phyloP scores from a whole-genome alignment of 2,888 invertebrate species.

The Bruchidius siliquastri region DNA sequence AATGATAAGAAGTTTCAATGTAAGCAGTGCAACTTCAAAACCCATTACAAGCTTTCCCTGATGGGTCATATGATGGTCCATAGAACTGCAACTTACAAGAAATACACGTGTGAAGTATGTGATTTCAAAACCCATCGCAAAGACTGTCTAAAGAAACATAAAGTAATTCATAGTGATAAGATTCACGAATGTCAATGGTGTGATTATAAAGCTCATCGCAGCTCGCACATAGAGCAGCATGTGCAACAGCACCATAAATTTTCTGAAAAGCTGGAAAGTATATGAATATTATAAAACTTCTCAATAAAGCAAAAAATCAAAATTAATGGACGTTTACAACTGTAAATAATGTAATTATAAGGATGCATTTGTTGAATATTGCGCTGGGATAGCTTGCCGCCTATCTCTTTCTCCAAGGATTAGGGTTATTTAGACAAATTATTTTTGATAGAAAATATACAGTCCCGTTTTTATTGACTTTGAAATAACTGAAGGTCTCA shows the following conservation, averaged over 20 bases:
- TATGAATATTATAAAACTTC: background rate
- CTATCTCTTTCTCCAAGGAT: too few relatives aligned
- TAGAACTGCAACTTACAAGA: background rate
- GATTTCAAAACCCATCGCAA: background rate
- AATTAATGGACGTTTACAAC: too few relatives aligned
- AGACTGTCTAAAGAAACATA: background rate
- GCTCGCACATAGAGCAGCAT: too few relatives aligned
- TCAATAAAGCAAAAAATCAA: background rate
- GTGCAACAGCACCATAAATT: too few relatives aligned
- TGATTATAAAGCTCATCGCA: background rate
- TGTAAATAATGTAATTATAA: background rate
- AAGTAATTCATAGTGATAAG: background rate
- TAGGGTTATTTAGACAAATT: too few relatives aligned
- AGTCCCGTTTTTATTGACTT: too few relatives aligned
- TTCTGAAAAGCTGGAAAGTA: background rate
- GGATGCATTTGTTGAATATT: too few relatives aligned
- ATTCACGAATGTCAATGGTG: background rate
- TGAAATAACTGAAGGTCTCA: too few relatives aligned
- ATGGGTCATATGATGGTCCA: background rate
- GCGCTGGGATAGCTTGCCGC: too few relatives aligned
- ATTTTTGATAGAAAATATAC: too few relatives aligned
- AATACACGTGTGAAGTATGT: background rate
- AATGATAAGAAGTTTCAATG: background rate
- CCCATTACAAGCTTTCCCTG: background rate
- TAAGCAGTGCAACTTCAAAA: background rate